Base-by-base conservation (phyloP, 1,140 invertebrate species). In the Leptoteleia sp. region DNA sequence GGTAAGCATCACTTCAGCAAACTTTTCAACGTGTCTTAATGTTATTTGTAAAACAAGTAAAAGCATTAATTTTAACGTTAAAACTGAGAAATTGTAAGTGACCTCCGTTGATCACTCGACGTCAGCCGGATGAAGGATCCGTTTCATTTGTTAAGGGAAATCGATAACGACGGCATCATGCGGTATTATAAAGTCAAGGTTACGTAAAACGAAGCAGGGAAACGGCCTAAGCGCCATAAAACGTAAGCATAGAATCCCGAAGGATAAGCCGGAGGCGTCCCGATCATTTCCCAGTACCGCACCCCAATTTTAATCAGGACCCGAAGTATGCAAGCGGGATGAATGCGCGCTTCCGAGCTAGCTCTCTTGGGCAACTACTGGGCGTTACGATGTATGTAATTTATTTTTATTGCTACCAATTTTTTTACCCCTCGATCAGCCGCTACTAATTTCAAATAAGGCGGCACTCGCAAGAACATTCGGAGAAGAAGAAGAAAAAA, bases 341-440 rank as follows among this genome's bases (percentile, higher is more conserved):
- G 85, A 81, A 88, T 87, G 86, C 85, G 85, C 85, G 73, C 83
- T 79, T 77, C 70, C 61, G 71, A 85, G 83, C 85, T 82, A 83
- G 83, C 86, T 85, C 83, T 86, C 83, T 82, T 81, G 79, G 59
- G 80, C 72, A 82, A 87, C 83, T 85, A 84, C 84, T 83, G 81
- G 80, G 84, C 86, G 86, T 88, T 89, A 89, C 87, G 87, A 88
- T 88, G 88, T 88, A 89, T 88, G 88, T 89, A 89, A 89, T 89
- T 89, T 89, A 89, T 89, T 89, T 89, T 89, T 89, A 89, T 89
- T 89, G 88, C 88, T 83, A 76, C 86, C 86, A 88, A 89, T 89
- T 89, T 89, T 88, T 88, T 85, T 78, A 87, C 86, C 87, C 84
- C 87, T 87, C 86, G 87, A 88, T 87, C 84, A 82, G 80, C 81